phyloP scores from a whole-genome alignment of 1,140 invertebrate species.

The Cotesia chilonis region DNA sequence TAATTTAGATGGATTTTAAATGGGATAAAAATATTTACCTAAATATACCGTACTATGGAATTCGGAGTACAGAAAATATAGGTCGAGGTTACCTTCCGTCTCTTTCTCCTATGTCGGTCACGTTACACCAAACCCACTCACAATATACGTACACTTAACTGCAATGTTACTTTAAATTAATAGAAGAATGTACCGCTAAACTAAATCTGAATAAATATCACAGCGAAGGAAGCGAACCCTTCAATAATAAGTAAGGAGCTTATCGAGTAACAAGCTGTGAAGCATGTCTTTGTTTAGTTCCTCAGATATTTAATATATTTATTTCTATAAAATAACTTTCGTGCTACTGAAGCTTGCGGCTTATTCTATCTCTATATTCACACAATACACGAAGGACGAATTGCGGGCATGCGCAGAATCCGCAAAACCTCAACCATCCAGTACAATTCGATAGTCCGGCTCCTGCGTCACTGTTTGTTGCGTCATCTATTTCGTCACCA shows the following conservation, averaged over 20 bases:
- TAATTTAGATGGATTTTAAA: no score
- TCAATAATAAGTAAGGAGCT: no score
- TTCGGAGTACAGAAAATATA: not conserved
- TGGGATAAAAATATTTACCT: no score
- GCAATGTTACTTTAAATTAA: not conserved
- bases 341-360: no score
- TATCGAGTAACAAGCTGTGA: no score
- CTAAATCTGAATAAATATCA: not conserved
- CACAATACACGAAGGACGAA: no score
- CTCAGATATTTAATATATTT: no score
- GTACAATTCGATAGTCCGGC: not conserved
- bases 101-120: not conserved
- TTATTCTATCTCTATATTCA: no score
- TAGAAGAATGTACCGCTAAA: not conserved
- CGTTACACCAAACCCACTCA: not conserved
- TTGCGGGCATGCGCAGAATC: slow-evolving; percentile 1
- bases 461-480: not conserved
- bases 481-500: not conserved
- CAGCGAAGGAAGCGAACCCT: not conserved
- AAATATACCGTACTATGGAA: not conserved
- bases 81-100: slow-evolving; percentile 1
- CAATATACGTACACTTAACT: not conserved
- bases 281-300: no score
- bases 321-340: no score
- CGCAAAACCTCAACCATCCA: no score